Base-by-base conservation (phyloP, 1,140 invertebrate genomes). In the Papilio dardanus region DNA sequence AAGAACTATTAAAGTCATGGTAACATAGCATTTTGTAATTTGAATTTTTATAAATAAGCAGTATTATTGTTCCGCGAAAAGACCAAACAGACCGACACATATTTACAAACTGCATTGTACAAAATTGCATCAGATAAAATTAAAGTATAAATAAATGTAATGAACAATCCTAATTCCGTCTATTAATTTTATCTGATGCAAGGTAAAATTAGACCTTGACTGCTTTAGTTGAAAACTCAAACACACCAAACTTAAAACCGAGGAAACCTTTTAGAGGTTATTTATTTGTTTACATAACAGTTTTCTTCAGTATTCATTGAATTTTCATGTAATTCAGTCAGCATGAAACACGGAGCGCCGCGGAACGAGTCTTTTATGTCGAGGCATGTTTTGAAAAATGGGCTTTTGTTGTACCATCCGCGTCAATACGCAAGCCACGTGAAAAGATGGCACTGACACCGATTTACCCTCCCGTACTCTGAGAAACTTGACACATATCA, bases 81-180 rank as follows among this genome's bases (percentile, higher is more conserved):
- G 4, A 28, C 12, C 2, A 24, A 58, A 65, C 67, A 77, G 78
- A 71, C 42, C 65, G 40, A 74, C 74, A 76, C 33, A 69, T 28
- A 74, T n/a, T 73, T 19, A 73, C n/a, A 58, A 86, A 90, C 87
- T 90, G 88, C 87, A 80, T 88, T 88, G 88, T 88, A 90, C 86
- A 76, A 81, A 75, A 62, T 74, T 79, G 77, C 80, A 82, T 77
- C 78, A 82, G 74, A 83, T 81, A 74, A 83, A 84, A 83, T 21
- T 28, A 65, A 1, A 65, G 6, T 19, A 46, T n/a, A 33, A 33
- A 33, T 33, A 33, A 3, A 33, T 33, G 31, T 33, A 33, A 33
- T 33, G 2, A 33, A 33, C 42, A 46, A 46, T 40, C 28, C 21
- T 10, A 42, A 40, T 30, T 58, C n/a, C 4, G 3, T 50, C 14